These are phyloP conservation scores for Phylloscopus collybita DNA, from an alignment of 2,797 vertebrate genomes.

Conservation along the genomic window DNA sequence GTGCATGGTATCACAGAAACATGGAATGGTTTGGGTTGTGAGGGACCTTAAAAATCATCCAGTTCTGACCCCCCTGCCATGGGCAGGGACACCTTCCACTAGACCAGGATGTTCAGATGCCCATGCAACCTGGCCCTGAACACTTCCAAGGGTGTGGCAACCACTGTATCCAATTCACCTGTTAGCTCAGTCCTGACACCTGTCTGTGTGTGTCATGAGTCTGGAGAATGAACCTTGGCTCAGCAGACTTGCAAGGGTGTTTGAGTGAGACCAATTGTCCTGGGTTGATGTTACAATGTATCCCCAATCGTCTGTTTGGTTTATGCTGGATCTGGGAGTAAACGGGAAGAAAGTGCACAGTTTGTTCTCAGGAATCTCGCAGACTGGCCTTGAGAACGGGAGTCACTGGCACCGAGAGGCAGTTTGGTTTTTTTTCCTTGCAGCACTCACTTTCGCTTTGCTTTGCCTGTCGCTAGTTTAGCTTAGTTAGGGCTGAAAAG, in stretches of 20 bases:
- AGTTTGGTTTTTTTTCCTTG: too few relatives aligned
- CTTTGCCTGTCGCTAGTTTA: too few relatives aligned
- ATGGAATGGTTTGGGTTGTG: not conserved
- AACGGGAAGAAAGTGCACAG: too few relatives aligned
- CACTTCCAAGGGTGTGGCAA: not conserved
- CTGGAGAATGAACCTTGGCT: not conserved
- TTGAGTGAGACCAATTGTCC: not conserved
- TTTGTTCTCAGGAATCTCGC: too few relatives aligned
- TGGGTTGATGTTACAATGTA: too few relatives aligned
- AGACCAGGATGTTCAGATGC: not conserved
- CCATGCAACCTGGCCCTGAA: not conserved
- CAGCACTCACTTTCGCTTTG: too few relatives aligned
- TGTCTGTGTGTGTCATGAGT: not conserved
- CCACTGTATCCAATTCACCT: accelerated
- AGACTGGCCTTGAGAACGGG: too few relatives aligned
- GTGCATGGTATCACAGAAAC: not conserved
- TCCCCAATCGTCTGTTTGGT: too few relatives aligned
- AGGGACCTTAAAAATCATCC: not conserved
- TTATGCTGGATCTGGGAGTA: too few relatives aligned
- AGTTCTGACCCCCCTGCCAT: not conserved
- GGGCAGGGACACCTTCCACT: not conserved
- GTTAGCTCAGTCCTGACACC: not conserved
- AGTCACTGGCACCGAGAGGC: too few relatives aligned
- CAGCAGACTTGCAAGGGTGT: not conserved
- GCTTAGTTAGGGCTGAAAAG: too few relatives aligned